Base-by-base conservation (phyloP, 2,888 invertebrate genomes). In the Diplazon laetatorius region DNA sequence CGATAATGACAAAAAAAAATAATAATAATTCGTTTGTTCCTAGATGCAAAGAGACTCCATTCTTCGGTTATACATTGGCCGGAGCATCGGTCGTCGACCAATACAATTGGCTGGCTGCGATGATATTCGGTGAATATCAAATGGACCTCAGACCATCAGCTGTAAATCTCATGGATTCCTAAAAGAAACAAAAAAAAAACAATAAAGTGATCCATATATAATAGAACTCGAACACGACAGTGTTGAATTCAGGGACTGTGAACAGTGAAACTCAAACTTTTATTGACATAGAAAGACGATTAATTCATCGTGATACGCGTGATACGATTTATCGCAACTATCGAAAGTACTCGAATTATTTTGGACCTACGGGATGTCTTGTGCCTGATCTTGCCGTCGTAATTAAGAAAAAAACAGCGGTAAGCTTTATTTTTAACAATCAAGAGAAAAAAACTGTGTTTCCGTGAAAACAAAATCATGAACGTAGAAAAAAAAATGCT, bases 1-100 rank as follows among this genome's bases (percentile, higher is more conserved):
- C n/a, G n/a, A n/a, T n/a, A n/a, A n/a, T n/a, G n/a, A n/a, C n/a
- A n/a, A n/a, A n/a, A n/a, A n/a, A n/a, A n/a, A n/a, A n/a, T n/a
- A n/a, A n/a, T n/a, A n/a, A 30, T 55, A 37, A 57, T 78, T 55
- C 57, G 25, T 86, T 85, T 76, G 48, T 50, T 37, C 37, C n/a
- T 87, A 95, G 96, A 89, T 94, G 94, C 65, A 96, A 95, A 87
- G 95, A 95, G 42, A 93, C 93, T 35, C 96, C 96, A 0, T 97
- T 93, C 92, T 97, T 97, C 89, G 97, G 97, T 0, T 94, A 94
- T 87, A 95, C 96, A 0, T 91, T 97, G 62, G 96, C 95, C 6
- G 97, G 97, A 83, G 93, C 93, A 16, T 95, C 95, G 59, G 94
- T 94, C 66, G 94, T 95, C 57, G 95, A 96, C 82, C 94, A 96